These are phyloP conservation scores for Pitangus sulphuratus DNA, from an alignment of 2,797 vertebrate genomes.

Conservation along the genomic window DNA sequence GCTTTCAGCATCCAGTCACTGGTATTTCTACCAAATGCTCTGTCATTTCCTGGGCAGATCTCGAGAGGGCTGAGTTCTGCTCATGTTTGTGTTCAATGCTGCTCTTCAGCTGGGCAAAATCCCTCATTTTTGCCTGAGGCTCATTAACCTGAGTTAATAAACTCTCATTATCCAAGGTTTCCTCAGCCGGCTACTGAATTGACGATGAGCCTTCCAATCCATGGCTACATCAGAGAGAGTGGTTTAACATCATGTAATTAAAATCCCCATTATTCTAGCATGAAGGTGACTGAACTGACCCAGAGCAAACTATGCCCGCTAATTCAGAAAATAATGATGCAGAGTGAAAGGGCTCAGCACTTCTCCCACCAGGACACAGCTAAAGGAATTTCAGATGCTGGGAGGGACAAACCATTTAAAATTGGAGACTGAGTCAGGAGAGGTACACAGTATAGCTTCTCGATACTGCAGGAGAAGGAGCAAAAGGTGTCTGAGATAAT, in stretches of 20 bases:
- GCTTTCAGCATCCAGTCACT: neutral
- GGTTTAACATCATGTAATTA: constrained; percentile 63
- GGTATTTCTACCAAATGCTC: neutral
- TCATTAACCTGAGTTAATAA: constrained; percentile 69
- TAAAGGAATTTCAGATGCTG: neutral
- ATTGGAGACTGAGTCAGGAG: neutral
- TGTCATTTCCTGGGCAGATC: constrained; percentile 6
- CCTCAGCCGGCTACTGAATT: constrained; percentile 44
- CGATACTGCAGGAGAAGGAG: neutral
- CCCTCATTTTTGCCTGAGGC: constrained; percentile 28
- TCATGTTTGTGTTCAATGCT: neutral
- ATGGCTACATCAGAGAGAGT: constrained; percentile 1
- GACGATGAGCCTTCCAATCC: constrained; percentile 35
- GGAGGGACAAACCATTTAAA: neutral
- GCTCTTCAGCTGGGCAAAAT: constrained; percentile 12
- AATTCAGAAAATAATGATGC: constrained; percentile 44
- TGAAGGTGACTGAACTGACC: constrained; percentile 64
- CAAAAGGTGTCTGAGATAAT: neutral
- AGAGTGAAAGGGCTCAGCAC: neutral
- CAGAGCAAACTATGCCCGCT: constrained; percentile 11
- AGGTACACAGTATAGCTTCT: neutral
- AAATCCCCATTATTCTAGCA: constrained; percentile 61
- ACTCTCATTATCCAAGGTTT: constrained; percentile 55
- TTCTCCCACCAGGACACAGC: neutral
- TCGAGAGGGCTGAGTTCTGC: neutral